Evolutionary conservation across 2,888 invertebrate species (phyloP).

Genomic region (Polymixis flavicincta): DNA sequence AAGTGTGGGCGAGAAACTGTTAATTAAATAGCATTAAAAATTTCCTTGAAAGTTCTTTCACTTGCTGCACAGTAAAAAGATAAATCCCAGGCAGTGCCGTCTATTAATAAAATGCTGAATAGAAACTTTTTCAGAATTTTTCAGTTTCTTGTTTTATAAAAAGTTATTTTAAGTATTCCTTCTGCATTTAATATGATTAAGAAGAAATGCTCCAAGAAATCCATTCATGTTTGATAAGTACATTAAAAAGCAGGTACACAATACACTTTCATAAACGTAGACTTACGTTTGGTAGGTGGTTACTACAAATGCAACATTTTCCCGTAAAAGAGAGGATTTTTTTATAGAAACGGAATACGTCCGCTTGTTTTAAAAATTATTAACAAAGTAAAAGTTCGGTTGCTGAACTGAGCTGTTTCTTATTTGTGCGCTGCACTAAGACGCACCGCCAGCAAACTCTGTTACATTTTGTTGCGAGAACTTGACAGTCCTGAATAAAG

Average conservation of each 20-base stretch:
- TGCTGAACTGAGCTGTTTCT: background rate
- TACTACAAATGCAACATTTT: background rate
- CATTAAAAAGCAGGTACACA: no score
- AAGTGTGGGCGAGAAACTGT: background rate
- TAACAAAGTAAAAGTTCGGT: slow-evolving; percentile 7
- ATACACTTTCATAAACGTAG: background rate
- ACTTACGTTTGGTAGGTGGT: background rate
- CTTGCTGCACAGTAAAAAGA: no score
- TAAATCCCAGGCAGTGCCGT: background rate
- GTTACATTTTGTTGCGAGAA: background rate
- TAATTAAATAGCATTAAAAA: background rate
- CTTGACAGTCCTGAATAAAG: background rate
- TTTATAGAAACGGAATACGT: background rate
- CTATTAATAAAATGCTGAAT: background rate
- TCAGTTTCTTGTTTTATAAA: background rate
- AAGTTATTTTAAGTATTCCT: background rate
- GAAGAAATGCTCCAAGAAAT: background rate
- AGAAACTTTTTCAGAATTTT: background rate
- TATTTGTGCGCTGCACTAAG: slow-evolving; percentile 9
- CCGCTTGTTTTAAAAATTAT: slow-evolving; percentile 1
- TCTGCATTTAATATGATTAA: background rate
- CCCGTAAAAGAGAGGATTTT: background rate
- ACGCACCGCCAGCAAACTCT: background rate
- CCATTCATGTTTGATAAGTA: background rate
- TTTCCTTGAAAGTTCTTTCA: background rate